A percentile compares a stretch with the other conserved stretches of the same genome.
These are phyloP conservation scores for Drosophila neotestacea DNA, from an alignment of 2,888 invertebrate genomes.

Conservation along the genomic window DNA sequence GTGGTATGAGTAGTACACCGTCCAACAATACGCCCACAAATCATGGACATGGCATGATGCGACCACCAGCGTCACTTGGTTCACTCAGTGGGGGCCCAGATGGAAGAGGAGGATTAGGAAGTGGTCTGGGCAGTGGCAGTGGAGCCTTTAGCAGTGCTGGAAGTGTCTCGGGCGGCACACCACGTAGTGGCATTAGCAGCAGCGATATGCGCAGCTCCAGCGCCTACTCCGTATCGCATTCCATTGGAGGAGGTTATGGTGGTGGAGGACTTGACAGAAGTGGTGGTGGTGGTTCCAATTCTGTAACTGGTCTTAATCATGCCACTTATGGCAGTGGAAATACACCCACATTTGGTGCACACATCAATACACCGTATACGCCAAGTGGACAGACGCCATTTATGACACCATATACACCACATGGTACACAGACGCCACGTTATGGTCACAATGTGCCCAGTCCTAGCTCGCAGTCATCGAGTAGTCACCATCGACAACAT, in stretches of 20 bases:
- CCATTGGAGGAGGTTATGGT: slow-evolving; percentile 49
- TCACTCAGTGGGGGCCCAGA: background rate
- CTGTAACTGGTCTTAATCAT: too few relatives aligned
- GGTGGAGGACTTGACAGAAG: background rate
- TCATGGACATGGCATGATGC: slow-evolving; percentile 50
- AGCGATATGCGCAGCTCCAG: slow-evolving; percentile 63
- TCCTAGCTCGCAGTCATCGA: slow-evolving; percentile 80
- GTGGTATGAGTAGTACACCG: slow-evolving; percentile 6
- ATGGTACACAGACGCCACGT: slow-evolving; percentile 89
- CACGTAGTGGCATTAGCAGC: slow-evolving; percentile 65
- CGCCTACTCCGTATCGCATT: slow-evolving; percentile 71
- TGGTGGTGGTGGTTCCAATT: slow-evolving; percentile 4
- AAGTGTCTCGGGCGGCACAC: slow-evolving; percentile 66
- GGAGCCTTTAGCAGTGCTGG: slow-evolving; percentile 58
- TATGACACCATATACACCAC: slow-evolving; percentile 95
- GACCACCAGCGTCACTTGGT: slow-evolving; percentile 42
- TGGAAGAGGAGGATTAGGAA: background rate
- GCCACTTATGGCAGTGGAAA: slow-evolving; percentile 84
- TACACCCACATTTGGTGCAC: slow-evolving; percentile 82
- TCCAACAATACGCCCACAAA: slow-evolving; percentile 31
- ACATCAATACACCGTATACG: slow-evolving; percentile 94
- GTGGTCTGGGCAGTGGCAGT: slow-evolving; percentile 4
- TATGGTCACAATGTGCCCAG: slow-evolving; percentile 85
- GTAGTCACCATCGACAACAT: slow-evolving; percentile 70
- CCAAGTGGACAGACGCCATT: slow-evolving; percentile 97